Percentiles rank a stretch among this genome's conserved stretches.
Evolutionary conservation across 2,113 vertebrate genomes (phyloP).

Genomic region (Lethenteron reissneri): DNA sequence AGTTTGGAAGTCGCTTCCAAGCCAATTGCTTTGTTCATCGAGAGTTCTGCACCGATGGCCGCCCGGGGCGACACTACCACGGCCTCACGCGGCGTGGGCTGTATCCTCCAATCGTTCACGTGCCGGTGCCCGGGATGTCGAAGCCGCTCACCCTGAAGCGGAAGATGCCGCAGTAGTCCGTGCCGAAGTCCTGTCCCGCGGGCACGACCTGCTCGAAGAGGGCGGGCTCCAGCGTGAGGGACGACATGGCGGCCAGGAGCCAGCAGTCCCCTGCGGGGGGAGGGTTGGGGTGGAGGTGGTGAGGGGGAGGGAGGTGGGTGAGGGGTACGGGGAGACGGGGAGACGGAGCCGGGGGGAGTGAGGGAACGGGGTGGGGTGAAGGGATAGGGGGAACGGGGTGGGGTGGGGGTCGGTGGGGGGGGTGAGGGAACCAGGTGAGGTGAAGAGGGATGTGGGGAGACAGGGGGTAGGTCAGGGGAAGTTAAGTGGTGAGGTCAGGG

Average conservation of each 20-base stretch:
- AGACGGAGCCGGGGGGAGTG: neutral
- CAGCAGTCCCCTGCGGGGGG: neutral
- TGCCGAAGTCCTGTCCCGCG: constrained; percentile 24
- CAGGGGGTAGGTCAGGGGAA: neutral
- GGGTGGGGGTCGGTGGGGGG: neutral
- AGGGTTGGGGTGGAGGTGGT: neutral
- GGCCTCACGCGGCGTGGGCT: too few relatives aligned
- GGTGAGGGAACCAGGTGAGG: neutral
- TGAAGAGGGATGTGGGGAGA: neutral
- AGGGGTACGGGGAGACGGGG: neutral
- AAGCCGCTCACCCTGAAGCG: constrained; percentile 18
- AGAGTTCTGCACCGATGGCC: too few relatives aligned
- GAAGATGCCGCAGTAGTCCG: constrained; percentile 27
- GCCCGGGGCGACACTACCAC: too few relatives aligned
- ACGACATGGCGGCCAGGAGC: constrained; percentile 28
- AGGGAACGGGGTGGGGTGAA: neutral
- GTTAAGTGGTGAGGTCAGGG: neutral
- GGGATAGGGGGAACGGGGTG: neutral
- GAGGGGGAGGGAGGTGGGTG: neutral
- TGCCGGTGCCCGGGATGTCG: too few relatives aligned
- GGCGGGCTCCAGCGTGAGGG: constrained; percentile 25
- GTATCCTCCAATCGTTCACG: too few relatives aligned
- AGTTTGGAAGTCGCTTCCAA: too few relatives aligned
- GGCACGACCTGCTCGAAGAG: constrained; percentile 21
- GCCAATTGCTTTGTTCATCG: too few relatives aligned